These are phyloP conservation scores for Oreamnos americanus DNA, from an alignment of 2,113 vertebrate species.

Conservation along the genomic window DNA sequence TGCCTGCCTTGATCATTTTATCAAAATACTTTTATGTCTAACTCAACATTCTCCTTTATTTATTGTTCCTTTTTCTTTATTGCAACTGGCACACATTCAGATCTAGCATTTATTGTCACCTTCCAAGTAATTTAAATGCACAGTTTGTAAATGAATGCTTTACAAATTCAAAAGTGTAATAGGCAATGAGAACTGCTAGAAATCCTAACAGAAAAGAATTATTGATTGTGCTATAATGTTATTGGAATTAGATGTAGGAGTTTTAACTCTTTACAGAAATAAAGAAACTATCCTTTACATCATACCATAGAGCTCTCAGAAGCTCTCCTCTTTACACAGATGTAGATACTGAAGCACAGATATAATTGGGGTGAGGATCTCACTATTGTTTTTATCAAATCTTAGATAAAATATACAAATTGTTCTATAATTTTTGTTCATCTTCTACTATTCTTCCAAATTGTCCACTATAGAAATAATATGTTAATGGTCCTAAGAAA, in stretches of 20 bases:
- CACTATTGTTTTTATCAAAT: background rate
- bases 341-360: no score
- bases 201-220: background rate
- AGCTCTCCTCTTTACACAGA: background rate
- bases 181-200: background rate
- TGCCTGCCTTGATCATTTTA: background rate
- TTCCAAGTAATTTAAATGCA: background rate
- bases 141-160: background rate
- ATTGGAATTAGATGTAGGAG: background rate
- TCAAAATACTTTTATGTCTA: background rate
- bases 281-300: background rate
- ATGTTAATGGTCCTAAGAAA: background rate
- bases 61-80: background rate
- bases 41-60: background rate
- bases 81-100: background rate
- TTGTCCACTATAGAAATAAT: background rate
- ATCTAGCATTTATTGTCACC: background rate
- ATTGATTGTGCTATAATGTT: background rate
- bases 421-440: background rate
- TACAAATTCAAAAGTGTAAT: background rate
- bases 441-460: background rate
- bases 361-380: rapidly evolving
- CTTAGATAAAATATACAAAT: background rate
- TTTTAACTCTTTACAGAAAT: background rate
- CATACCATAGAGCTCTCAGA: no score